Base-by-base conservation (phyloP, 2,888 invertebrate genomes). In the Synanthedon tipuliformis region DNA sequence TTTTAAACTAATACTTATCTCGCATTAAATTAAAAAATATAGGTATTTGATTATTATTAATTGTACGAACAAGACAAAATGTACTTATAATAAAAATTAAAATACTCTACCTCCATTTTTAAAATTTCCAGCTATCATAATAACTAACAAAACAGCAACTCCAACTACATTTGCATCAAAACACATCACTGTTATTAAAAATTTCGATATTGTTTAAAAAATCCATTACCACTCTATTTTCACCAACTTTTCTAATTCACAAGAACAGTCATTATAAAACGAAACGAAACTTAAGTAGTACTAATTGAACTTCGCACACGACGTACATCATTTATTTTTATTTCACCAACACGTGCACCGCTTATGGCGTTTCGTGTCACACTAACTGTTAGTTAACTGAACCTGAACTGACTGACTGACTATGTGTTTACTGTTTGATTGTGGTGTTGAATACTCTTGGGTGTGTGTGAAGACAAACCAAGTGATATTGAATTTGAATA, bases 61-160 rank as follows among this genome's bases (percentile, higher is more conserved):
- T 23, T 23, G 4, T 23, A 1, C 23, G 5, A 23, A 23, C 5
- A 23, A 23, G 5, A 23, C 23, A 23, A 4, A 23, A 23, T 23
- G 23, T 34, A n/a, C n/a, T n/a, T n/a, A 34, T 34, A 34, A 34
- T 5, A 34, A 34, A 34, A 34, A 34, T 10, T 0, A 34, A 34
- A 8, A 34, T 34, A 34, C 45, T 67, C 73, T 59, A 84, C 85
- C 81, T 66, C 80, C 81, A 72, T 84, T 83, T 58, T 66, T 71
- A 40, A 83, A 78, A 62, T 65, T 73, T 56, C 75, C 75, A 50
- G 73, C 57, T 50, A 68, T 65, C 60, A 78, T 68, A 55, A 75
- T 59, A 58, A 78, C 59, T 41, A 52, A 51, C 58, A 78, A 58
- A 56, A 81, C 62, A 52, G 72, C 63, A 59, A 77, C 68, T 57